Percentiles rank a stretch among this genome's conserved stretches.
phyloP scores from a whole-genome alignment of 1,140 invertebrate species.

The Whitmania pigra region DNA sequence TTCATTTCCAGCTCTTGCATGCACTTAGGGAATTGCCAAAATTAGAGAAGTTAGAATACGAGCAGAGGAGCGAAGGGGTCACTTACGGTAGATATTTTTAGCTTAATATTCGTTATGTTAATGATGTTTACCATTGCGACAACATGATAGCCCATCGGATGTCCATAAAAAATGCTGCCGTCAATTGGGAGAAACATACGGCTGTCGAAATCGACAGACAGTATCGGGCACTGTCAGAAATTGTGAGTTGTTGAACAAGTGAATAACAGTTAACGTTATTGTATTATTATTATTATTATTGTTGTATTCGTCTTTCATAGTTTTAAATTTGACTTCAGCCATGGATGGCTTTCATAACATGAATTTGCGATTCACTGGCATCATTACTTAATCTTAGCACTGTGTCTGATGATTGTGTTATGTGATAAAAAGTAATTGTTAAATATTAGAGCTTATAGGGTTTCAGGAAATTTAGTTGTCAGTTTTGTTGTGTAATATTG shows the following conservation, averaged over 20 bases:
- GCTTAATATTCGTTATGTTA: not conserved
- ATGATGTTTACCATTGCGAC: not conserved
- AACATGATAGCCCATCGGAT: slow-evolving; percentile 29
- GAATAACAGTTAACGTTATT: too few species aligned
- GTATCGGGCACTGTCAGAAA: slow-evolving; percentile 29
- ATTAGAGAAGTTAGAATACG: slow-evolving; percentile 49
- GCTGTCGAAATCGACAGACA: slow-evolving; percentile 27
- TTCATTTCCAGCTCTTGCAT: slow-evolving; percentile 21
- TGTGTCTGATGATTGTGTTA: not conserved
- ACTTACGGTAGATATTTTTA: slow-evolving; percentile 20
- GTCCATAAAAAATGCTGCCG: slow-evolving; percentile 24
- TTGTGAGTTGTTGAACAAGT: slow-evolving; percentile 24
- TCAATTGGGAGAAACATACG: slow-evolving; percentile 29
- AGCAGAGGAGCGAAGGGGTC: slow-evolving; percentile 19
- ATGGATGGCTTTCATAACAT: too few species aligned
- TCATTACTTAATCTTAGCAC: too few species aligned
- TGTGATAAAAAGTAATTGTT: not conserved
- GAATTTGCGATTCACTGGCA: too few species aligned
- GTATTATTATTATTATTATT: too few species aligned
- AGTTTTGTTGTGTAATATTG: too few species aligned
- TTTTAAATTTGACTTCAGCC: too few species aligned
- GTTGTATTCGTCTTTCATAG: too few species aligned
- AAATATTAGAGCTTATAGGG: too few species aligned
- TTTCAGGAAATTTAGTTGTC: too few species aligned
- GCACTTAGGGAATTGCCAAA: slow-evolving; percentile 16